Percentiles rank a stretch among this genome's conserved stretches.
Conservation (phyloP, 1,140 invertebrate species). For the Muscidifurax raptorellus region DNA sequence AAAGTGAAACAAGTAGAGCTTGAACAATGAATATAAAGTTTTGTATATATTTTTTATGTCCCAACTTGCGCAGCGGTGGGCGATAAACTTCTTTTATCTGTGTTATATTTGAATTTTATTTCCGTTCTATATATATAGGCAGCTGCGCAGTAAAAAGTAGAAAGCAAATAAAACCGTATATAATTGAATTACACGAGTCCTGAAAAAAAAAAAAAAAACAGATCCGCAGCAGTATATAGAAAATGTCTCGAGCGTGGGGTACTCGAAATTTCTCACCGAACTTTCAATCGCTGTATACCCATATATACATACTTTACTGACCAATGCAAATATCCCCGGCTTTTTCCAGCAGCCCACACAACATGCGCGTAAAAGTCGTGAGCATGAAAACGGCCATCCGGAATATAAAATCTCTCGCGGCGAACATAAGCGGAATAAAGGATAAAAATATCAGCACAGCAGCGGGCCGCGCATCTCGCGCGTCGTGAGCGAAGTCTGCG, state of each 20-base stretch:
- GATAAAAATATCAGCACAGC: background rate
- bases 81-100: background rate
- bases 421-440: background rate
- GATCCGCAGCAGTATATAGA: too few species aligned
- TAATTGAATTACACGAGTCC: background rate
- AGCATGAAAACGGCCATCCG: background rate
- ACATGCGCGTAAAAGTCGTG: background rate
- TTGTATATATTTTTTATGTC: background rate
- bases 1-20: background rate
- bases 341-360: background rate
- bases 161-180: background rate
- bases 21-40: background rate
- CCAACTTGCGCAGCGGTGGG: too few species aligned
- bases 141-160: background rate
- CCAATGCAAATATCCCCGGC: background rate
- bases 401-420: background rate
- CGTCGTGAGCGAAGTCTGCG: conserved; percentile 9
- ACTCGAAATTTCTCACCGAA: background rate
- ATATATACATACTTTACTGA: too few species aligned
- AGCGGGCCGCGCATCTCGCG: background rate
- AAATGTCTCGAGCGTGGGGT: too few species aligned
- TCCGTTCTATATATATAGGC: background rate
- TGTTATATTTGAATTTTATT: background rate
- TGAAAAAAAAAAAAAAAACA: too few species aligned
- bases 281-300: background rate